Base-by-base conservation (phyloP, 1,140 invertebrate species). In the Drosophila varians region DNA sequence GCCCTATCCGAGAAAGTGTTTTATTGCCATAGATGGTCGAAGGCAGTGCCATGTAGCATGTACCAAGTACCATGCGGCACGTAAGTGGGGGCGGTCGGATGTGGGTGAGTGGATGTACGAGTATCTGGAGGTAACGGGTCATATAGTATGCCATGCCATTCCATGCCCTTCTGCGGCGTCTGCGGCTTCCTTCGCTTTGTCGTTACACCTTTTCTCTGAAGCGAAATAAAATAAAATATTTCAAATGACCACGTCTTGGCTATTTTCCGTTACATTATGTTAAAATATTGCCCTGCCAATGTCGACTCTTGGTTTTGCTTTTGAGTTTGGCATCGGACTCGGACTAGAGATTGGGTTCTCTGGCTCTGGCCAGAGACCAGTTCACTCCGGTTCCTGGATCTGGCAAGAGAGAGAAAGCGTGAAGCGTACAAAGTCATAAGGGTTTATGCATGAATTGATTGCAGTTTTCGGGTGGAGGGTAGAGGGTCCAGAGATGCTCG, bases 381-480 rank as follows among this genome's bases (percentile, higher is more conserved):
- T 43, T 46, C 19, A 31, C 28, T 31, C 28, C 53, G 49, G 51
- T 62, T 42, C 38, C 54, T 31, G 9, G 28, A 4, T 3, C 9
- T 31, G 4, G 11, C 3, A 11, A 31, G 16, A 34, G 68, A 68
- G 69, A 68, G 82, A 87, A 86, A 86, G 82, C 80, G 80, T 87
- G 77, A 86, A 86, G 82, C 82, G 73, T 86, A 86, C 87, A 77
- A 80, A 86, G 80, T 77, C 80, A 86, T 86, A 86, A 87, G 80
- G 82, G 80, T 87, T 86, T 87, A 86, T 86, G 80, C 80, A 77
- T 86, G 80, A 87, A 86, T 87, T 86, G 80, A 87, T 86, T 87
- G 80, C 76, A 68, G 42, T 71, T 58, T 38, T 25, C 19, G 40
- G 23, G 43, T 6, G 23, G 8, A 7, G 12, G 48, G n/a, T 21